These are phyloP conservation scores for Heliocidaris tuberculata DNA, from an alignment of 35 echinoderm and acorn worm genomes.

Conservation along the genomic window DNA sequence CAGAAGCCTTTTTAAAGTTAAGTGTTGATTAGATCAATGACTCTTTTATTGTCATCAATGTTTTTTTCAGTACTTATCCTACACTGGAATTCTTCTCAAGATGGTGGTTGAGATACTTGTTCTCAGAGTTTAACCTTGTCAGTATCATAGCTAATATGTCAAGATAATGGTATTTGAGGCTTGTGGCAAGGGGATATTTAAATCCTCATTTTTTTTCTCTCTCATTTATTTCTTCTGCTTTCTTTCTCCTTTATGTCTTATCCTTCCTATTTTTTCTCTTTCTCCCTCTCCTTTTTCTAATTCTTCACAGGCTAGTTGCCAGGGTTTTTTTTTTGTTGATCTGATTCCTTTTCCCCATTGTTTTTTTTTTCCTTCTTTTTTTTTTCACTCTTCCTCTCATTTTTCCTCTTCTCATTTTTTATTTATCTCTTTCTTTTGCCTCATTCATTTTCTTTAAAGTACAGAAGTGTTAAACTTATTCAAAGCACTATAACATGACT, in stretches of 20 bases:
- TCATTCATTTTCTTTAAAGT: not conserved
- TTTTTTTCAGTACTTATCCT: not conserved
- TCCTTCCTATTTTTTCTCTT: not conserved
- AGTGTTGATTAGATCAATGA: not conserved
- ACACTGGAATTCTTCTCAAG: not conserved
- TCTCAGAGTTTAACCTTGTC: not conserved
- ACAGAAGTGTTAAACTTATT: too few species aligned
- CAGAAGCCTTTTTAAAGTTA: not conserved
- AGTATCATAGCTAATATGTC: not conserved
- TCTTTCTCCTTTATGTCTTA: not conserved
- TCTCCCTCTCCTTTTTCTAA: not conserved
- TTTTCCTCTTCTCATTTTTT: not conserved
- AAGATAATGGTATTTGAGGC: not conserved
- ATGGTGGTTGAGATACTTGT: not conserved
- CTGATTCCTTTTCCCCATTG: not conserved
- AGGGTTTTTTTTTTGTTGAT: not conserved
- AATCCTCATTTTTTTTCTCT: not conserved
- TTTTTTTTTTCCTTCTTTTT: not conserved
- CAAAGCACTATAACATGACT: too few species aligned
- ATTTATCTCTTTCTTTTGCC: not conserved
- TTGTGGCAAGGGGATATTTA: not conserved
- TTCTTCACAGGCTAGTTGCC: not conserved
- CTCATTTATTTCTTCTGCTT: not conserved
- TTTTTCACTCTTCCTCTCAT: not conserved
- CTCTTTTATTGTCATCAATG: not conserved